These are phyloP conservation scores for Linepithema humile DNA, from an alignment of 1,140 invertebrate species.

Conservation along the genomic window DNA sequence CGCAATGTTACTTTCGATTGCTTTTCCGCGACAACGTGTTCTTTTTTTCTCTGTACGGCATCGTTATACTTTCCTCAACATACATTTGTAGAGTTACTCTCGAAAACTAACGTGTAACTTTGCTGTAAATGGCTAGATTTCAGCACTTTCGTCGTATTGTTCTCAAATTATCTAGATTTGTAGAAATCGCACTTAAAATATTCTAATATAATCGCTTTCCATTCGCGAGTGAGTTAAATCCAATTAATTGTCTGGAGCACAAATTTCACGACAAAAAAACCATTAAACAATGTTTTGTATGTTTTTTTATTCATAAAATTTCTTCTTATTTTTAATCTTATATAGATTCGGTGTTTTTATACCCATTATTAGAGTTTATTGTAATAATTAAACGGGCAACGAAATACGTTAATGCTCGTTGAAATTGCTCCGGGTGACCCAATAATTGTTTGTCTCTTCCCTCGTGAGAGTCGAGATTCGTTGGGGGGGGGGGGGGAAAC, in stretches of 20 bases:
- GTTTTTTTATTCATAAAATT: background rate
- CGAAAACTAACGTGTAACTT: background rate
- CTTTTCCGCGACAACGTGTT: slow-evolving; percentile 14
- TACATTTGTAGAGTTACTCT: background rate
- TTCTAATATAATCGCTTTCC: slow-evolving; percentile 35
- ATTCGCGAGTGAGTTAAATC: background rate
- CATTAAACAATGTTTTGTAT: background rate
- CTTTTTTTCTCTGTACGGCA: background rate
- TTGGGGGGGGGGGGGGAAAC: background rate
- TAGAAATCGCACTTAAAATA: slow-evolving; percentile 36
- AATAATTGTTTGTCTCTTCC: slow-evolving; percentile 1
- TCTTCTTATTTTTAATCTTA: background rate
- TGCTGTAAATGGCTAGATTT: background rate
- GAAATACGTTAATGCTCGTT: background rate
- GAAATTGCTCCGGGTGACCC: background rate
- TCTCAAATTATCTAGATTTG: background rate
- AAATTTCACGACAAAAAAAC: background rate
- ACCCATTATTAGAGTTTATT: background rate
- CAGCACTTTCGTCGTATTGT: slow-evolving; percentile 2
- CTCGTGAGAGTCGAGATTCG: background rate
- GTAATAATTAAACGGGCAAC: background rate
- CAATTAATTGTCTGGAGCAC: background rate
- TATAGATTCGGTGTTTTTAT: background rate
- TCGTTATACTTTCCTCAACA: slow-evolving; percentile 27
- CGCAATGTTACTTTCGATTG: slow-evolving; percentile 34